Evolutionary conservation across 2,888 invertebrate genomes (phyloP).

Genomic region (Ophion obscuratus): DNA sequence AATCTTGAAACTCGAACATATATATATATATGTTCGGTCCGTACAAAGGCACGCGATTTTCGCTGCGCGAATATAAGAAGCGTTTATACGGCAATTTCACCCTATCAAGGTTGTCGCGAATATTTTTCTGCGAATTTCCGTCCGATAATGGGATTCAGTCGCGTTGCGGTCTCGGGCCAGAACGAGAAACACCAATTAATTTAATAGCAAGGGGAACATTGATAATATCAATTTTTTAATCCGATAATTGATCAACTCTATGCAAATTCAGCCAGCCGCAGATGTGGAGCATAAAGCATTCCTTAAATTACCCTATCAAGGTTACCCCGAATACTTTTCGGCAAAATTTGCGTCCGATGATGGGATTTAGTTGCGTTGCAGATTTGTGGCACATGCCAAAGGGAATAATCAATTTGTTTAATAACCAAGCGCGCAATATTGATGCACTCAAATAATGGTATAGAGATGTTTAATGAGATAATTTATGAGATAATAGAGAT

Average conservation of each 20-base stretch:
- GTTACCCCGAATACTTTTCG: no score
- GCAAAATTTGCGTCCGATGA: no score
- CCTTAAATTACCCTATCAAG: not conserved
- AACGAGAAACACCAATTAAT: not conserved
- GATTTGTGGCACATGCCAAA: no score
- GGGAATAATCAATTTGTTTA: no score
- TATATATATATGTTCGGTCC: not conserved
- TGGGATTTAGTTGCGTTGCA: no score
- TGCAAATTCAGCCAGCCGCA: not conserved
- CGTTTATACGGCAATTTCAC: slow-evolving; percentile 29
- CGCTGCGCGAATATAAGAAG: not conserved
- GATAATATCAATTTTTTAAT: slow-evolving; percentile 6
- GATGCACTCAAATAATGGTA: no score
- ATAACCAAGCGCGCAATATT: no score
- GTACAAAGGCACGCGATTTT: slow-evolving; percentile 54
- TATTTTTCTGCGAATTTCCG: slow-evolving; percentile 4
- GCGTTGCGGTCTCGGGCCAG: not conserved
- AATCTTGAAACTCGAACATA: slow-evolving; percentile 41
- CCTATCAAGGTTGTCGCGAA: slow-evolving; percentile 43
- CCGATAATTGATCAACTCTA: not conserved
- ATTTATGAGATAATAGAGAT: no score
- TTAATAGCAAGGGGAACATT: slow-evolving; percentile 1
- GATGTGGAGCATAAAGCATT: not conserved
- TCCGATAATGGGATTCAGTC: slow-evolving; percentile 3
- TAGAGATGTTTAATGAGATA: no score